These are phyloP conservation scores for Dipodomys stephensi DNA, from an alignment of 2,113 vertebrate genomes.

Conservation along the genomic window DNA sequence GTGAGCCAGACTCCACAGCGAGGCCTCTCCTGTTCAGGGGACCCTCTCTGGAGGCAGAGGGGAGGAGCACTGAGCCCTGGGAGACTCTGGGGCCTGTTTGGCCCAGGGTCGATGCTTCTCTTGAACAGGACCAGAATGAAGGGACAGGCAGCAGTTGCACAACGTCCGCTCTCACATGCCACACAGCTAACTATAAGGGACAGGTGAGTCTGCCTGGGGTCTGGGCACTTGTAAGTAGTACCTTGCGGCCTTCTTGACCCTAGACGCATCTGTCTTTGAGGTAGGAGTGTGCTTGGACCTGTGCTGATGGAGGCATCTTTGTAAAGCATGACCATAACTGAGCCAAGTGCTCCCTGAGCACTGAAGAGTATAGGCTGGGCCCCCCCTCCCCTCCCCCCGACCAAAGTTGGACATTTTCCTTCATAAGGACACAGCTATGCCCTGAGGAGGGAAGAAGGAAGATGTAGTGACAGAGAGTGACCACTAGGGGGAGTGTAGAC, in stretches of 20 bases:
- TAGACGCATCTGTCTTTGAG: not conserved
- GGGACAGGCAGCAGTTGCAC: too few species aligned
- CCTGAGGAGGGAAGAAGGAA: not conserved
- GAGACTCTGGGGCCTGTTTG: not conserved
- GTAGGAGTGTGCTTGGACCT: not conserved
- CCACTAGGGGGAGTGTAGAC: not conserved
- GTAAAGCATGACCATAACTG: not conserved
- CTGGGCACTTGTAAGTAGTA: not conserved
- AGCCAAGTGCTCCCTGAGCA: too few species aligned
- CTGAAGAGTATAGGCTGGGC: not conserved
- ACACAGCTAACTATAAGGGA: not conserved
- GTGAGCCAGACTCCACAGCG: too few species aligned
- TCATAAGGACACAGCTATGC: not conserved
- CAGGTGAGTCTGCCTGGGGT: not conserved
- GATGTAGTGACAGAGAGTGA: not conserved
- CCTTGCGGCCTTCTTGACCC: too few species aligned
- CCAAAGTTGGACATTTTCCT: not conserved
- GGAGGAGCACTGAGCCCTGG: fast-evolving
- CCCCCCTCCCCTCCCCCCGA: too few species aligned
- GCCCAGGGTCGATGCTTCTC: not conserved
- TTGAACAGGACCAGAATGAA: too few species aligned
- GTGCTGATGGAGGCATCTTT: not conserved
- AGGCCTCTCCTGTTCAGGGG: not conserved
- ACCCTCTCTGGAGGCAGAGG: fast-evolving
- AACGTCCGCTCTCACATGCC: not conserved